These are phyloP conservation scores for Automeris io DNA, from an alignment of 2,888 invertebrate species.

Conservation along the genomic window DNA sequence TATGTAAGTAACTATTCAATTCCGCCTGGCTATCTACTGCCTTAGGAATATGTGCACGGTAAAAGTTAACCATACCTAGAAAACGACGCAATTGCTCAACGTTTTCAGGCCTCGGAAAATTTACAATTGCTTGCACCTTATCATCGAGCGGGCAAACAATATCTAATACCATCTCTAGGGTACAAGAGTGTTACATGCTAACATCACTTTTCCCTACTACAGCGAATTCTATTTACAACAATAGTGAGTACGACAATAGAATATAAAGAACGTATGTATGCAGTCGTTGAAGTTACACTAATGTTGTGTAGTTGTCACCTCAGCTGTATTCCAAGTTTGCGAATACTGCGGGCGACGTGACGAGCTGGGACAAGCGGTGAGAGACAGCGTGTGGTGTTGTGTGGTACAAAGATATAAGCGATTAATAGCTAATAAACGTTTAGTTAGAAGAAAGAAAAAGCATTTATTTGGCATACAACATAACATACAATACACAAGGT, in stretches of 20 bases:
- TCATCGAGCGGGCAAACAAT: not conserved
- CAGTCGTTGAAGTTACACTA: slow-evolving; percentile 6
- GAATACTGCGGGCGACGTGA: slow-evolving; percentile 10
- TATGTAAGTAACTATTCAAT: slow-evolving; percentile 8
- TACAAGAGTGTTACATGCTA: not conserved
- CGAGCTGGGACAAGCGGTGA: not conserved
- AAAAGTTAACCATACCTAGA: slow-evolving; percentile 41
- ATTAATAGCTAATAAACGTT: too few relatives aligned
- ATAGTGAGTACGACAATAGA: too few relatives aligned
- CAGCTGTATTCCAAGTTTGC: slow-evolving; percentile 9
- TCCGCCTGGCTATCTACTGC: slow-evolving; percentile 12
- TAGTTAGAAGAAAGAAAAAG: too few relatives aligned
- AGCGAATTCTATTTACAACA: not conserved
- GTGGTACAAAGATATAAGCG: not conserved
- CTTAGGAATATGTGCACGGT: slow-evolving; percentile 26
- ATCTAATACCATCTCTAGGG: too few relatives aligned
- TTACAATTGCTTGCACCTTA: slow-evolving; percentile 12
- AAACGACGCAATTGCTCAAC: slow-evolving; percentile 16
- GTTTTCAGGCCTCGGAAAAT: slow-evolving; percentile 11
- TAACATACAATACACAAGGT: too few relatives aligned
- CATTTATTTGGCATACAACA: too few relatives aligned
- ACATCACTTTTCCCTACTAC: not conserved
- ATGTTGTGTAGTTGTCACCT: slow-evolving; percentile 9
- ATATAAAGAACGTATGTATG: not conserved
- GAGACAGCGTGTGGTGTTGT: not conserved